Base-by-base conservation (phyloP, 2,888 invertebrate species). In the Diarsia brunnea region DNA sequence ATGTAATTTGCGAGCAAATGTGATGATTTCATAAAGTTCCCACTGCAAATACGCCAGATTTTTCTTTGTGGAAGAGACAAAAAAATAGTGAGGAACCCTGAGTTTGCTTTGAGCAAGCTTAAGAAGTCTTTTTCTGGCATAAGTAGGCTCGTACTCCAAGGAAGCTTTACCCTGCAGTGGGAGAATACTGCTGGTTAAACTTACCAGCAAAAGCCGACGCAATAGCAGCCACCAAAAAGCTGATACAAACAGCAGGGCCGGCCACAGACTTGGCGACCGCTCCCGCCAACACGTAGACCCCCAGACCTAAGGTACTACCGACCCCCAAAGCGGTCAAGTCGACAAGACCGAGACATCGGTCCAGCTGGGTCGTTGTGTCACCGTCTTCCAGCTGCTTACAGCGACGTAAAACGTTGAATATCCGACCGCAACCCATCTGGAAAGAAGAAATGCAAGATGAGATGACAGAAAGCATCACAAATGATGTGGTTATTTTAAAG, bases 221-320 rank as follows among this genome's bases (percentile, higher is more conserved):
- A 53, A 99, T 93, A 8, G 99, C 99, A 1, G 99, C 99, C 1
- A 99, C 98, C 27, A 99, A 95, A 92, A 99, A 99, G 55, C 99
- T 99, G 27, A 99, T 90, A 11, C 98, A 98, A 2, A 99, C 99
- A 0, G 99, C 98, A 0, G 99, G 99, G 0, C 99, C 99, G 0
- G 99, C 98, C 4, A 98, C 98, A 60, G 97, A 97, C 91, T 98
- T 98, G 16, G 99, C 99, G 5, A 99, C 99, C 16, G 98, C 97
- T 0, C 99, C 99, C 10, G 99, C 99, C 79, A 99, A 96, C 66
- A 99, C 99, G 93, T 99, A 99, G 21, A 99, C 99, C 0, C 99
- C 99, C 47, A 99, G 97, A 0, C 99, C 99, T 21, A 99, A 97
- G 0, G 99, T 99, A 81, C 98, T 98, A 79, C 99, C 99, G 53